These are phyloP conservation scores for Panagrolaimus sp. DNA, from an alignment of 1,140 invertebrate species.

Conservation along the genomic window DNA sequence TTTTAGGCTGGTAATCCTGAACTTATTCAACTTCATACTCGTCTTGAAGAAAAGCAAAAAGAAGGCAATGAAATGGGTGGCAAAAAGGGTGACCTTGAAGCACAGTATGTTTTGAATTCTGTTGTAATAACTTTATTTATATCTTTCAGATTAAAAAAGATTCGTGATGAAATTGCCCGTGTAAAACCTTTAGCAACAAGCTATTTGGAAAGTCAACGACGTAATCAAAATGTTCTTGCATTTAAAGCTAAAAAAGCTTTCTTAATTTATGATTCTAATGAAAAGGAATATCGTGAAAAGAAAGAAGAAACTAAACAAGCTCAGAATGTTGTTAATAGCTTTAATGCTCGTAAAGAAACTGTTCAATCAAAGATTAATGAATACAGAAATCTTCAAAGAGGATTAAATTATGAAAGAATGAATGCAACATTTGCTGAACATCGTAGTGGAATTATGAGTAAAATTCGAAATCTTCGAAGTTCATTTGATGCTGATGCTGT, in stretches of 20 bases:
- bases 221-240: neutral
- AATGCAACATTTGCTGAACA: no score
- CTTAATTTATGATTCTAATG: no score
- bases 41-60: conserved; percentile 51
- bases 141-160: conserved; percentile 64
- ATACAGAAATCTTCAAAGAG: no score
- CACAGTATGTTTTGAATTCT: conserved; percentile 60
- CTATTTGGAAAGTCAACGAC: conserved; percentile 3
- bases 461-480: no score
- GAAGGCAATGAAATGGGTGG: conserved; percentile 42
- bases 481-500: no score
- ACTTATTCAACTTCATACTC: conserved; percentile 59
- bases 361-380: neutral
- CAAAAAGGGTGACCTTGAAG: conserved; percentile 60
- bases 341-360: neutral
- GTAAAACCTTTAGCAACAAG: conserved; percentile 7
- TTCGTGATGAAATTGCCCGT: conserved; percentile 4
- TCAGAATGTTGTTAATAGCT: neutral
- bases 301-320: conserved; percentile 19
- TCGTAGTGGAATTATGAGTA: no score
- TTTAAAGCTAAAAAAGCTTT: neutral
- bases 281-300: neutral
- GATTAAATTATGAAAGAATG: no score
- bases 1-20: conserved; percentile 64
- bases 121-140: conserved; percentile 50